Percentiles rank a stretch among this genome's conserved stretches.
phyloP scores from a whole-genome alignment of 2,888 invertebrate species.

The Eupithecia subumbrata region DNA sequence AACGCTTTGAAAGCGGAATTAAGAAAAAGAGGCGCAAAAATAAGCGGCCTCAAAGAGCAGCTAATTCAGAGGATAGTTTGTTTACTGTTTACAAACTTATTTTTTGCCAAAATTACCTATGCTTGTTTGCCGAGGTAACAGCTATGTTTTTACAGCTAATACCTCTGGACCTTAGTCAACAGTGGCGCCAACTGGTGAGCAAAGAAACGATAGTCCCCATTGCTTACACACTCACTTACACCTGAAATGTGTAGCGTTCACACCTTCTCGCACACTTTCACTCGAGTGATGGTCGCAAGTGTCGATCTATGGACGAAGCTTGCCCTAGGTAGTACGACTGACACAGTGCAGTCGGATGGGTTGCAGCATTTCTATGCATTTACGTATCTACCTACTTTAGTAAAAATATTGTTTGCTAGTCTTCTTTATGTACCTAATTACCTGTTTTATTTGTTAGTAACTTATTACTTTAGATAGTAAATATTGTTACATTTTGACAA shows the following conservation, averaged over 20 bases:
- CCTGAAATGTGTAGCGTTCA: neutral
- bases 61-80: no score
- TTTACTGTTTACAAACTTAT: no score
- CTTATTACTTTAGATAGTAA: constrained; percentile 49
- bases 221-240: neutral
- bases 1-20: no score
- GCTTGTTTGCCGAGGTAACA: no score
- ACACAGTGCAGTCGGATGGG: neutral
- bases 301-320: neutral
- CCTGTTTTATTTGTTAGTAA: constrained; percentile 44
- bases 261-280: neutral
- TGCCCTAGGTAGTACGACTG: neutral
- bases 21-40: no score
- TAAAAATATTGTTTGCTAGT: constrained; percentile 63
- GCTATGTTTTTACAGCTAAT: no score
- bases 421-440: constrained; percentile 47
- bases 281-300: neutral
- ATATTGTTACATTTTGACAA: constrained; percentile 33
- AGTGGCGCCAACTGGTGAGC: no score
- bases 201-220: no score
- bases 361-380: constrained; percentile 45
- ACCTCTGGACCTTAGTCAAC: no score
- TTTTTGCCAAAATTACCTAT: no score
- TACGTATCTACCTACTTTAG: constrained; percentile 38
- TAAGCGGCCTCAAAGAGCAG: no score